phyloP scores from a whole-genome alignment of 2,888 invertebrate genomes.

The Tetragnatha montana region DNA sequence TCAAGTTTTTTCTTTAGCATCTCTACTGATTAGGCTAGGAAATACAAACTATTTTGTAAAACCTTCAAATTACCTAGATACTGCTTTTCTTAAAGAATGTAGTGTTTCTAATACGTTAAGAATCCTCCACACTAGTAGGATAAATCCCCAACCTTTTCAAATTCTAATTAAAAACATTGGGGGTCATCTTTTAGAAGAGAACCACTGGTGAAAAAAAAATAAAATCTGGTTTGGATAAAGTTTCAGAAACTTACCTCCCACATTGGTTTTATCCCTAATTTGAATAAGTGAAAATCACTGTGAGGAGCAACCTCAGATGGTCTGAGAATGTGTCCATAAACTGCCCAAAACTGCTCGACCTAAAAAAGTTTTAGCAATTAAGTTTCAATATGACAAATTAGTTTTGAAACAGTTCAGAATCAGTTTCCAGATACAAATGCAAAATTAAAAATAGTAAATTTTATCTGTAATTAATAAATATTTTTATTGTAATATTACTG shows the following conservation, averaged over 20 bases:
- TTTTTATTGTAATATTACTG: background rate
- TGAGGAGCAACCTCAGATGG: slow-evolving; percentile 93
- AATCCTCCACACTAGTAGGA: too few species aligned
- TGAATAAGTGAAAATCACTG: slow-evolving; percentile 96
- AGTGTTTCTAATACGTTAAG: too few species aligned
- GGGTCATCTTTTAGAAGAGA: background rate
- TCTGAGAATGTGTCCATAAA: slow-evolving; percentile 93
- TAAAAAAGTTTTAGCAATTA: slow-evolving; percentile 74
- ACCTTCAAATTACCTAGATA: too few species aligned
- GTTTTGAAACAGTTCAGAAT: background rate
- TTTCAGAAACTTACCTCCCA: slow-evolving; percentile 85
- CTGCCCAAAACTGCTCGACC: slow-evolving; percentile 98
- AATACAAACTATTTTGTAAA: too few species aligned
- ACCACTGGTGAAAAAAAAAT: background rate
- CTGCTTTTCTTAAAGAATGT: too few species aligned
- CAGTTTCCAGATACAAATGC: background rate
- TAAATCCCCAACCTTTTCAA: too few species aligned
- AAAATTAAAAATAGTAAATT: background rate
- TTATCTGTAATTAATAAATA: background rate
- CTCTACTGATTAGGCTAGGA: too few species aligned
- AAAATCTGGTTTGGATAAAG: background rate
- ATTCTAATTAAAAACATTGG: background rate
- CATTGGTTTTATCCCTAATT: slow-evolving; percentile 98
- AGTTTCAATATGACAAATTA: background rate
- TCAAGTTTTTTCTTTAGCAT: too few species aligned